Evolutionary conservation across 2,113 vertebrate genomes (phyloP).

Genomic region (Oreochromis tanganicae): DNA sequence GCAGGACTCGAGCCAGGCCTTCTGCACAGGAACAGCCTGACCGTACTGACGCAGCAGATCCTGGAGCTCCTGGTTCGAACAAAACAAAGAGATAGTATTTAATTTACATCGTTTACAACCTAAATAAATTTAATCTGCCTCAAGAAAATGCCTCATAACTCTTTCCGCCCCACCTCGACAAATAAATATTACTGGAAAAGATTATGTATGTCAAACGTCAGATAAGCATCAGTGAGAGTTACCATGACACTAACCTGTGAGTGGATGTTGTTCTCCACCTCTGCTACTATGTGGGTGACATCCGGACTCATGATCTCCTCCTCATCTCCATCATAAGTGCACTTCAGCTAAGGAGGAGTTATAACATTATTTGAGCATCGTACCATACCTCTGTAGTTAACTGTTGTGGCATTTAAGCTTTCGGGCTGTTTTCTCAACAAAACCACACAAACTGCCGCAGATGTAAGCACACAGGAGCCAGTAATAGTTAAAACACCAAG

Average conservation of each 20-base stretch:
- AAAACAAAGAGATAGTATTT: neutral
- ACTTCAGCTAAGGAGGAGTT: conserved; percentile 64
- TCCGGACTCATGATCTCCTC: conserved; percentile 67
- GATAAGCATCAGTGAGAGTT: neutral
- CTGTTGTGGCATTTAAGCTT: neutral
- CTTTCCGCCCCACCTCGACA: neutral
- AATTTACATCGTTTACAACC: neutral
- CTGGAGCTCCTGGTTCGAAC: conserved; percentile 63
- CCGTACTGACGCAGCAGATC: conserved; percentile 46
- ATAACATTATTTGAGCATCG: neutral
- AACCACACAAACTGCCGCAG: neutral
- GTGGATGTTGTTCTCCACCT: conserved; percentile 60
- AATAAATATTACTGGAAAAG: neutral
- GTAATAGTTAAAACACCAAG: neutral
- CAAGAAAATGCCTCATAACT: neutral
- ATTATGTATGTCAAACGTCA: neutral
- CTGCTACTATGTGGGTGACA: conserved; percentile 73
- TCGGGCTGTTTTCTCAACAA: neutral
- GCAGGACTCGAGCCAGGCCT: conserved; percentile 73
- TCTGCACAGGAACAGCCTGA: conserved; percentile 57
- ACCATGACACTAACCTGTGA: conserved; percentile 40
- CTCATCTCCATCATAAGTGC: conserved; percentile 75
- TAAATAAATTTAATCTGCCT: neutral
- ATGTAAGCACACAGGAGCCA: neutral
- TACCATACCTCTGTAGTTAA: neutral